phyloP scores from a whole-genome alignment of 2,888 invertebrate genomes.

The Stenichneumon culpator region DNA sequence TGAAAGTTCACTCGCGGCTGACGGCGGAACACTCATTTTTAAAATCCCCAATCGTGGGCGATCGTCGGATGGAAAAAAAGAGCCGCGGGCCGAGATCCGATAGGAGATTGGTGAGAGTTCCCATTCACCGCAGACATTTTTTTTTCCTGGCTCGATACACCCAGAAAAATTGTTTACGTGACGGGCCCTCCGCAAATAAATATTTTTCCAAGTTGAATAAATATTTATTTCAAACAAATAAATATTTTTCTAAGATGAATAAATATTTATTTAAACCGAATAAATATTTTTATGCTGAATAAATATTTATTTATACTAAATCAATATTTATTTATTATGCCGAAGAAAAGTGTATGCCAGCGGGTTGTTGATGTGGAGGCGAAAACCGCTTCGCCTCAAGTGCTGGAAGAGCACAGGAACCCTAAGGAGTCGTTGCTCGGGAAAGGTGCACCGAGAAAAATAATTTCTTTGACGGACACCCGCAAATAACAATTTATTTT shows the following conservation, averaged over 20 bases:
- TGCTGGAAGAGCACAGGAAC: conserved; percentile 25
- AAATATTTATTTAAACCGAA: too few species aligned
- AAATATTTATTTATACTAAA: too few species aligned
- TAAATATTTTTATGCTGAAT: too few species aligned
- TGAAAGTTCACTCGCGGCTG: conserved; percentile 23
- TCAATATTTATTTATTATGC: too few species aligned
- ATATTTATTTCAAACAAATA: too few species aligned
- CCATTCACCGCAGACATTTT: conserved; percentile 33
- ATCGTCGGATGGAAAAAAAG: background rate
- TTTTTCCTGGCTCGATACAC: background rate
- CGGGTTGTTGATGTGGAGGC: background rate
- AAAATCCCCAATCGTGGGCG: background rate
- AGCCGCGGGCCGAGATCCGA: background rate
- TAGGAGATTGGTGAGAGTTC: conserved; percentile 7
- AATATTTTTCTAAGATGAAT: too few species aligned
- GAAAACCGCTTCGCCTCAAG: background rate
- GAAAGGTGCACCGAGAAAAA: too few species aligned
- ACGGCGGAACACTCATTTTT: conserved; percentile 3
- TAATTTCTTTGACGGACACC: too few species aligned
- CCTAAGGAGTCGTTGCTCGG: background rate
- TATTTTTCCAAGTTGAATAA: too few species aligned
- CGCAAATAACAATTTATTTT: too few species aligned
- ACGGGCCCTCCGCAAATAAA: too few species aligned
- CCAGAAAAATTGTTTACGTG: background rate
- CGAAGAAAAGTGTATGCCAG: conserved; percentile 9